Percentiles rank a stretch among this genome's conserved stretches.
These are phyloP conservation scores for Trinectes maculatus DNA, from an alignment of 2,113 vertebrate species.

Conservation along the genomic window DNA sequence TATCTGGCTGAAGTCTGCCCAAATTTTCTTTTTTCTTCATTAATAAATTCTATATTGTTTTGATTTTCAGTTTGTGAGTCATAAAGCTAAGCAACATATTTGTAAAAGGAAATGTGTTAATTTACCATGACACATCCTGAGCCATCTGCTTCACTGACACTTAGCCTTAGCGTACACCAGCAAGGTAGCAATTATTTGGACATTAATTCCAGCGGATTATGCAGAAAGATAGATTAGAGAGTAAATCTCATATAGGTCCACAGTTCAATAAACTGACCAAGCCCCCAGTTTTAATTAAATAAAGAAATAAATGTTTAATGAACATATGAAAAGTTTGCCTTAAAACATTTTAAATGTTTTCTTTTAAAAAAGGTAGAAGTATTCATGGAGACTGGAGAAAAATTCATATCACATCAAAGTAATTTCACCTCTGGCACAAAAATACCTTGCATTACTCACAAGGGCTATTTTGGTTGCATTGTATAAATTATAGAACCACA, in stretches of 20 bases:
- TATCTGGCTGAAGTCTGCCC: too few relatives aligned
- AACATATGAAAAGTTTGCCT: background rate
- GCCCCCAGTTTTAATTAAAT: background rate
- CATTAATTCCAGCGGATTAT: constrained; percentile 78
- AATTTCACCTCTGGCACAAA: too few relatives aligned
- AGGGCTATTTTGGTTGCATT: background rate
- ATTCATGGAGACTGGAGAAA: background rate
- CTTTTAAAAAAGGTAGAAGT: background rate
- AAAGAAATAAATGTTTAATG: too few relatives aligned
- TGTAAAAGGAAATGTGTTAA: constrained; percentile 6
- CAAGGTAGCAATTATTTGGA: constrained; percentile 64
- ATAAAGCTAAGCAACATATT: background rate
- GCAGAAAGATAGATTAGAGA: constrained; percentile 46
- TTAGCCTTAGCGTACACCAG: constrained; percentile 65
- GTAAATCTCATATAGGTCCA: constrained; percentile 48
- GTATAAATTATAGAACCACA: constrained; percentile 11
- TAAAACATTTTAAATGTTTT: background rate
- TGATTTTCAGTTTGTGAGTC: background rate
- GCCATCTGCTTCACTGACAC: constrained; percentile 73
- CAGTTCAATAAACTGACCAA: constrained; percentile 10
- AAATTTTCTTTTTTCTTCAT: too few relatives aligned
- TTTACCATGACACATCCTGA: constrained; percentile 50
- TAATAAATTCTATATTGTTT: too few relatives aligned
- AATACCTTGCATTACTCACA: background rate
- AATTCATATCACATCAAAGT: too few relatives aligned